These are phyloP conservation scores for Meandrusa payeni DNA, from an alignment of 2,888 invertebrate species.

Conservation along the genomic window DNA sequence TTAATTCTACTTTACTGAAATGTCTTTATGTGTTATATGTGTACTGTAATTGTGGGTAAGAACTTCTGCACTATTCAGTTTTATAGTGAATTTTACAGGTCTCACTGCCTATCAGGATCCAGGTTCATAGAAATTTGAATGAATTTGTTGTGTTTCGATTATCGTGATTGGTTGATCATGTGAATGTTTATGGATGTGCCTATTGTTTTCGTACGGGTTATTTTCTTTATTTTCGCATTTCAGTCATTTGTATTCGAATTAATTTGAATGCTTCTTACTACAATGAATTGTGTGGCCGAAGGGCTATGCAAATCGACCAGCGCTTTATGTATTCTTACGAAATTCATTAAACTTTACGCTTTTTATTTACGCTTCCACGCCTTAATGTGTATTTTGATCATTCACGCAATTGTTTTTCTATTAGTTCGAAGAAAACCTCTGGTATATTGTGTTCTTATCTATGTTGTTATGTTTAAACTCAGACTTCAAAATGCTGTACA, in stretches of 20 bases:
- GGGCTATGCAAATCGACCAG: no score
- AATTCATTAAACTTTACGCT: slow-evolving; percentile 33
- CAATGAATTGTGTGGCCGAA: no score
- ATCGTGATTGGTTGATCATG: slow-evolving; percentile 52
- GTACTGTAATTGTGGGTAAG: slow-evolving; percentile 33
- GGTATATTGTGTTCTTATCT: no score
- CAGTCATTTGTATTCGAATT: slow-evolving; percentile 35
- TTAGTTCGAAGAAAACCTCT: no score
- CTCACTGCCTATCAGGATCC: slow-evolving; percentile 75
- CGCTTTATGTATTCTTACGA: slow-evolving; percentile 30
- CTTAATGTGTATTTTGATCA: slow-evolving; percentile 26
- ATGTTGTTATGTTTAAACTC: no score
- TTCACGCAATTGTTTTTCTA: background rate
- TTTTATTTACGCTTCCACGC: slow-evolving; percentile 43
- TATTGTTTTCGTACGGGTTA: slow-evolving; percentile 38
- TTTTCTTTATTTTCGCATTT: slow-evolving; percentile 31
- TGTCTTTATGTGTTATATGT: no score
- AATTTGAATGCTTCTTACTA: slow-evolving; percentile 33
- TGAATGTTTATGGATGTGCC: slow-evolving; percentile 50
- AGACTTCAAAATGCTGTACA: no score
- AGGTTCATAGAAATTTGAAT: slow-evolving; percentile 59
- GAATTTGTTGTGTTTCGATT: slow-evolving; percentile 44
- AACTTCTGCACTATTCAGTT: slow-evolving; percentile 73
- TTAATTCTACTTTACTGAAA: no score
- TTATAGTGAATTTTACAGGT: slow-evolving; percentile 79